Evolutionary conservation across 2,888 invertebrate species (phyloP).

Genomic region (Pachymerium ferrugineum): DNA sequence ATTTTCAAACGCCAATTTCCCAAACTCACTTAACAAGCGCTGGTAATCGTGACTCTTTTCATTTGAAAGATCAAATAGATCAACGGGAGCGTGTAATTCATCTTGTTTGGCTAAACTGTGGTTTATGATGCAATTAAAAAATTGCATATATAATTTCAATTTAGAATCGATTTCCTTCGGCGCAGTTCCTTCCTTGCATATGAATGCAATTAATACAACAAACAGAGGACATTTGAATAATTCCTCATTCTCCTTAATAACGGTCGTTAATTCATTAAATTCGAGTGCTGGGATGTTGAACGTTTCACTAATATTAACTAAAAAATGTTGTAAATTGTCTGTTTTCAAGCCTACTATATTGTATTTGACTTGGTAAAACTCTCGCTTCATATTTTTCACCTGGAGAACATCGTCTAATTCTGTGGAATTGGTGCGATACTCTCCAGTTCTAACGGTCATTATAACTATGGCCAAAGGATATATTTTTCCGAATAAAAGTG

Average conservation of each 20-base stretch:
- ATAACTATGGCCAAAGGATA: no score
- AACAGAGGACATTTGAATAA: background rate
- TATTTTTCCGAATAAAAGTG: no score
- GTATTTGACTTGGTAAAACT: background rate
- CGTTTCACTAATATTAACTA: no score
- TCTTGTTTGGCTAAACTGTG: background rate
- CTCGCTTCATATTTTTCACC: background rate
- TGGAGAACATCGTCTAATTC: background rate
- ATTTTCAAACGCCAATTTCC: background rate
- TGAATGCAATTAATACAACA: background rate
- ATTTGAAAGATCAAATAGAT: background rate
- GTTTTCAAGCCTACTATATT: background rate
- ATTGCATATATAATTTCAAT: background rate
- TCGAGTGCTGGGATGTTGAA: background rate
- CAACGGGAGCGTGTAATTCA: background rate
- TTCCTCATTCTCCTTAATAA: background rate
- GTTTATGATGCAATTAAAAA: background rate
- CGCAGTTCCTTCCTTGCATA: background rate
- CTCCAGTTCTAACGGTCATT: no score
- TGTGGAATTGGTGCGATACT: background rate
- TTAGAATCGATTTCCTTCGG: background rate
- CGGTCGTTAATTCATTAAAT: background rate
- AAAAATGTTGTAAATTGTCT: background rate
- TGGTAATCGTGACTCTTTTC: background rate
- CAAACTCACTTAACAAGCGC: background rate